Percentiles rank a stretch among this genome's conserved stretches.
phyloP scores from a whole-genome alignment of 2,113 vertebrate genomes.

The Laticauda laticaudata region DNA sequence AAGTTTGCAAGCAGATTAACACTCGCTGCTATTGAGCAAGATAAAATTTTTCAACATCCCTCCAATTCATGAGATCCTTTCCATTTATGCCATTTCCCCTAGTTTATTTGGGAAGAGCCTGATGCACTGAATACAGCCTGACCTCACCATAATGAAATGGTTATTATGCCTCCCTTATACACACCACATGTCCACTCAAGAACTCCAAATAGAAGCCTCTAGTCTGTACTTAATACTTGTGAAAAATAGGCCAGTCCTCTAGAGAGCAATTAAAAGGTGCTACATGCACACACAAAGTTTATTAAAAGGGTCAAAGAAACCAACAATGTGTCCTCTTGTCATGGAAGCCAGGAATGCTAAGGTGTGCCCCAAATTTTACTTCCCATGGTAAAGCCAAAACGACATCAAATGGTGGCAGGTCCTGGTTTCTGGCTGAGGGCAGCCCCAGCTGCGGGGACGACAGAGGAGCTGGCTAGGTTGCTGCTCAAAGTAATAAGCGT shows the following conservation, averaged over 20 bases:
- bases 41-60: neutral
- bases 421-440: conserved; percentile 30
- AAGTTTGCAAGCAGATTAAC: neutral
- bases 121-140: neutral
- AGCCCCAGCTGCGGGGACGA: conserved; percentile 15
- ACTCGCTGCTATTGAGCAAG: neutral
- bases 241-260: neutral
- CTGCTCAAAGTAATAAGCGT: conserved; percentile 37
- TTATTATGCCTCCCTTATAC: neutral
- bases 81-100: neutral
- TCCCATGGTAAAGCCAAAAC: neutral
- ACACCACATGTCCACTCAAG: neutral
- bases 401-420: rapidly evolving
- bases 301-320: conserved; percentile 49
- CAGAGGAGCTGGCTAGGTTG: conserved; percentile 22
- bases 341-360: neutral
- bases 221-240: neutral
- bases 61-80: neutral
- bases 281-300: conserved; percentile 8
- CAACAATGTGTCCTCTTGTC: neutral
- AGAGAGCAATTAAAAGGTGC: rapidly evolving
- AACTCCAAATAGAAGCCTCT: neutral
- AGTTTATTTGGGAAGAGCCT: neutral
- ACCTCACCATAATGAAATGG: neutral
- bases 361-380: rapidly evolving